These are phyloP conservation scores for Thunnus thynnus DNA, from an alignment of 2,113 vertebrate species.

Conservation along the genomic window DNA sequence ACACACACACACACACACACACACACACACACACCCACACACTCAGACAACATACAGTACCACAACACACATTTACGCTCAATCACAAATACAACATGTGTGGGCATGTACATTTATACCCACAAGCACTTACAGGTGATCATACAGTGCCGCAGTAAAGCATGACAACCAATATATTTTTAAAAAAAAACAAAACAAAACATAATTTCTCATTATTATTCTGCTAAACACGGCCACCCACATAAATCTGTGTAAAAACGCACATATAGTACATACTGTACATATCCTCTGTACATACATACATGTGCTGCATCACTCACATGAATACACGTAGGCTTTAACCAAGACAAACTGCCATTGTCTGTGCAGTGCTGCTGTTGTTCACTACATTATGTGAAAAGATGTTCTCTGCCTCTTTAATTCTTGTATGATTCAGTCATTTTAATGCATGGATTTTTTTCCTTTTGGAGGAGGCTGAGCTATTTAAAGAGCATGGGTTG, in stretches of 20 bases:
- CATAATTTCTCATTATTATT: constrained; percentile 1
- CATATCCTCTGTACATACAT: neutral
- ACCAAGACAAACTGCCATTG: constrained; percentile 52
- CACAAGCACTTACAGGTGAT: constrained; percentile 10
- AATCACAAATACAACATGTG: constrained; percentile 31
- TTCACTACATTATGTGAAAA: constrained; percentile 28
- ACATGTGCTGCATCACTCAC: constrained; percentile 17
- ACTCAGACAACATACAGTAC: constrained; percentile 26
- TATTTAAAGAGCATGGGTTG: constrained; percentile 81
- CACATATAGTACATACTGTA: constrained; percentile 15
- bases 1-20: constrained; percentile 43
- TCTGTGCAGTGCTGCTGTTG: constrained; percentile 36
- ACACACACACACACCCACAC: constrained; percentile 43
- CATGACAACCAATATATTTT: neutral
- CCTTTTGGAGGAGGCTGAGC: constrained; percentile 74
- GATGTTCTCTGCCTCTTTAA: constrained; percentile 68
- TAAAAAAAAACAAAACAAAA: neutral
- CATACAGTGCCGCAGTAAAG: neutral
- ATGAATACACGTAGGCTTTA: constrained; percentile 32
- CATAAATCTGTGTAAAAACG: neutral
- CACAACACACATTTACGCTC: constrained; percentile 21
- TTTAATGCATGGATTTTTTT: constrained; percentile 79
- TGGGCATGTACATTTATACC: constrained; percentile 8
- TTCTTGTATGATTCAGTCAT: constrained; percentile 79
- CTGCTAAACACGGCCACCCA: neutral